Evolutionary conservation across 2,797 vertebrate species (phyloP), one percentile per base, ranked within the genome.

Genomic region (Holocentrus rufus): DNA sequence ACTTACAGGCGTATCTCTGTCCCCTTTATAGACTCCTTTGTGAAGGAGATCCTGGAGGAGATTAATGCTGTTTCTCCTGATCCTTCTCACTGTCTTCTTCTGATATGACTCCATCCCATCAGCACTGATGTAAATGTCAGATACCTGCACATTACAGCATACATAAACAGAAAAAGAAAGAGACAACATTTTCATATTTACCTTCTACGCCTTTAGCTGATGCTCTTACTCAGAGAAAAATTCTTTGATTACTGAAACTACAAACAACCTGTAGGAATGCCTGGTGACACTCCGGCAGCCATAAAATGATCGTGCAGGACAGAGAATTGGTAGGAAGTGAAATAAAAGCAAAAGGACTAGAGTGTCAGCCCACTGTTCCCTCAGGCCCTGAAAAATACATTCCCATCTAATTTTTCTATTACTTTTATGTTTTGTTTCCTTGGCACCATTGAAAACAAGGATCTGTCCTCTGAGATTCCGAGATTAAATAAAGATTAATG

Each of bases 61-160:
- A 50, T 73, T 77, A 49, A 80, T 50, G 78, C 91, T 93, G 88
- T 85, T 89, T 72, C 91, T 92, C 69, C 91, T 80, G 20, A 67
- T 66, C 77, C 72, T 79, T 54, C 85, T 90, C 72, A 86, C 65
- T 1, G 81, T 80, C 36, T 78, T 79, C 42, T 76, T 88, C 53
- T 82, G 69, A 55, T 85, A 68, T 0, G 65, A 65, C 49, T 88
- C 84, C 84, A 90, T 91, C 4, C 7, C 59, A 23, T 54, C 31
- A 63, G 30, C 17, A 25, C 22, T 65, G 15, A 55, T 31, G 27
- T 42, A 27, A 23, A 25, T 58, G 27, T 9, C 11, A 15, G 2
- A n/a, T 8, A 54, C 14, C 36, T 13, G 4, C 20, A 2, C 4
- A 18, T 31, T 2, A 42, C 15, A 31, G 66, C 22, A 60, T 1